phyloP scores from a whole-genome alignment of 2,113 vertebrate genomes.

The Dicentrarchus labrax region DNA sequence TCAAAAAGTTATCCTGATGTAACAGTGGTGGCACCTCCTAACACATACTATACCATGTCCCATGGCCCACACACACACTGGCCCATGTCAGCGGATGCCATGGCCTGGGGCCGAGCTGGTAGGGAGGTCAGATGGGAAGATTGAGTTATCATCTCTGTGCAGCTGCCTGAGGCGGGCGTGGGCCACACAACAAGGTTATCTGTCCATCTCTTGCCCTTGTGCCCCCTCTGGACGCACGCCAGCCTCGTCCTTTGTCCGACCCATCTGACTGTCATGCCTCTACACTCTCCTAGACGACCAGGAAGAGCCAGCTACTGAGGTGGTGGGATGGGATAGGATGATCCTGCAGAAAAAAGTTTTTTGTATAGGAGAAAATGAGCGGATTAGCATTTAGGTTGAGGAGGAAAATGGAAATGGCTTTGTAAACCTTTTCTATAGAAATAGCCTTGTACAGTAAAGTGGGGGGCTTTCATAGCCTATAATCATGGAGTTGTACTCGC shows the following conservation, averaged over 20 bases:
- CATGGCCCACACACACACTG: constrained; percentile 28
- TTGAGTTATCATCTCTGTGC: constrained; percentile 69
- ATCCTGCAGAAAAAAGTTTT: constrained; percentile 50
- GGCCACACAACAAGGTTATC: constrained; percentile 76
- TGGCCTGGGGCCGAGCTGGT: constrained; percentile 22
- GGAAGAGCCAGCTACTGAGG: constrained; percentile 38
- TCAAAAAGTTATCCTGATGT: neutral
- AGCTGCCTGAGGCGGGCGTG: constrained; percentile 39
- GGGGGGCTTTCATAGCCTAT: constrained; percentile 45
- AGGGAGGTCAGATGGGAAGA: constrained; percentile 57
- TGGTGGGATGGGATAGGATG: constrained; percentile 42
- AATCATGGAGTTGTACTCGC: constrained; percentile 59
- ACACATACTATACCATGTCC: neutral
- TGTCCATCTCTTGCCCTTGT: constrained; percentile 68
- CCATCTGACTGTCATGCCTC: constrained; percentile 60
- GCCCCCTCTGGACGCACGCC: constrained; percentile 44
- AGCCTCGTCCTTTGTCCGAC: constrained; percentile 44
- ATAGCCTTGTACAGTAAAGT: constrained; percentile 52
- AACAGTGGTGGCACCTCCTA: neutral
- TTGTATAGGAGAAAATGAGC: constrained; percentile 64
- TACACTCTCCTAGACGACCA: constrained; percentile 59
- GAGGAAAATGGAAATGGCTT: constrained; percentile 62
- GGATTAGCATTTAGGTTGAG: constrained; percentile 69
- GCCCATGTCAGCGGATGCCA: constrained; percentile 21
- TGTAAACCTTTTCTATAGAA: constrained; percentile 58